Evolutionary conservation across 30 jellyfish, hydroid and myxozoan species (phyloP), one percentile per base, ranked within the genome.

Genomic region (Hydractinia symbiolongicarpus): DNA sequence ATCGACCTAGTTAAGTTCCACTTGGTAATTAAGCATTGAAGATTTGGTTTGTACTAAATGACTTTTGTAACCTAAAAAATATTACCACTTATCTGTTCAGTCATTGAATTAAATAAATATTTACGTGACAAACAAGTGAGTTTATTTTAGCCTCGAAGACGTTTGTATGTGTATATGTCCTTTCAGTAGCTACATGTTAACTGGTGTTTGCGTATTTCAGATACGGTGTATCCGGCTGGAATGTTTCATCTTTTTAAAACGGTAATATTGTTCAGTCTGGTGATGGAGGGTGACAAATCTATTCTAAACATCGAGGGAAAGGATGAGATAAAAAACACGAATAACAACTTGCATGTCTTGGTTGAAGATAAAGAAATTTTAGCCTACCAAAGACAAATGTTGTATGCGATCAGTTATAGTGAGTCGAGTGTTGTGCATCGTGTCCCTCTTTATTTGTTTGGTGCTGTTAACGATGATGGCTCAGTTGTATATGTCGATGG

Each of bases 201-300:
- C 4, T 55, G 77, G 4, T 40, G 8, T 76, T 9, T 9, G 30
- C 58, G 20, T 61, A 8, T 74, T 72, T 15, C 71, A 89, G 97
- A 76, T 15, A 62, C 77, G 17, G 62, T 89, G 54, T 5, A 64
- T 76, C 83, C 91, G 53, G 79, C 86, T 84, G 97, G 97, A 4
- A 55, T 79, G 17, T 89, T 62, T 66, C 90, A 89, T 85, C 80
- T 62, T 44, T 61, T 84, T 40, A 89, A 89, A 67, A 81, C 80
- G 13, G 73, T 84, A 51, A 77, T 89, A 60, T 50, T 89, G 58
- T 49, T 84, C 17, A 89, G 97, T 81, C 83, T 82, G 6, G 95
- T 89, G 5, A 75, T 89, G 75, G 76, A 79, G 9, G 97, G 97
- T 53, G 95, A 84, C 56, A 20, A 84, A 40, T 50, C 84, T 10